Percentiles rank a stretch among this genome's conserved stretches.
Evolutionary conservation across 2,888 invertebrate genomes (phyloP).

Genomic region (Crocallis elinguaria): DNA sequence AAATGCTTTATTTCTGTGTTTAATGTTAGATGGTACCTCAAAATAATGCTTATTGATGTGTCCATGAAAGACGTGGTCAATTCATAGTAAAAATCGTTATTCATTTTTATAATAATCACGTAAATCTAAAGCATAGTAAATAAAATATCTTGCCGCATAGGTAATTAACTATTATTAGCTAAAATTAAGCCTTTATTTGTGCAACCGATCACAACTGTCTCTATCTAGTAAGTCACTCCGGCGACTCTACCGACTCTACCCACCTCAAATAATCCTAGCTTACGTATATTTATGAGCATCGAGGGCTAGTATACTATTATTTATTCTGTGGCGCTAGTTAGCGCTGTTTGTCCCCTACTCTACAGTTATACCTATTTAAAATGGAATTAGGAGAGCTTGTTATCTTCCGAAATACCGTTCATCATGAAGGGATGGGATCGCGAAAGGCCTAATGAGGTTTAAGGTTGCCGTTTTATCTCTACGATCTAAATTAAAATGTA

Average conservation of each 20-base stretch:
- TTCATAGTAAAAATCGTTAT: no score
- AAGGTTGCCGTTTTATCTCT: conserved; percentile 19
- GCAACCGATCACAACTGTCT: not conserved
- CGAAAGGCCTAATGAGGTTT: conserved; percentile 22
- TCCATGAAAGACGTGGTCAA: no score
- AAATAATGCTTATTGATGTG: no score
- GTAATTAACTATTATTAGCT: no score
- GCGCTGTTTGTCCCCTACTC: conserved; percentile 24
- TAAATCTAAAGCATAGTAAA: no score
- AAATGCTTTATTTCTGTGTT: no score
- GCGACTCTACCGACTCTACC: conserved; percentile 8
- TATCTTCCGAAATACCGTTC: conserved; percentile 32
- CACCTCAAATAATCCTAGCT: conserved; percentile 24
- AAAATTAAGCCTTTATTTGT: no score
- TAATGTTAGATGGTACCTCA: no score
- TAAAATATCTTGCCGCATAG: no score
- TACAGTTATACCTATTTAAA: conserved; percentile 32
- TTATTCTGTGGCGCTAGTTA: no score
- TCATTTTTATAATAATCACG: no score
- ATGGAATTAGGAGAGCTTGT: conserved; percentile 33
- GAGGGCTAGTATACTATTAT: no score
- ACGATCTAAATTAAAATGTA: conserved; percentile 26
- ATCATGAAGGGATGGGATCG: conserved; percentile 24
- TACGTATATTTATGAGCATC: conserved; percentile 30
- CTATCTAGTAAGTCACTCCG: not conserved